Evolutionary conservation across 2,797 vertebrate genomes (phyloP), one percentile per base, ranked within the genome.

Genomic region (Sitta carolinensis): DNA sequence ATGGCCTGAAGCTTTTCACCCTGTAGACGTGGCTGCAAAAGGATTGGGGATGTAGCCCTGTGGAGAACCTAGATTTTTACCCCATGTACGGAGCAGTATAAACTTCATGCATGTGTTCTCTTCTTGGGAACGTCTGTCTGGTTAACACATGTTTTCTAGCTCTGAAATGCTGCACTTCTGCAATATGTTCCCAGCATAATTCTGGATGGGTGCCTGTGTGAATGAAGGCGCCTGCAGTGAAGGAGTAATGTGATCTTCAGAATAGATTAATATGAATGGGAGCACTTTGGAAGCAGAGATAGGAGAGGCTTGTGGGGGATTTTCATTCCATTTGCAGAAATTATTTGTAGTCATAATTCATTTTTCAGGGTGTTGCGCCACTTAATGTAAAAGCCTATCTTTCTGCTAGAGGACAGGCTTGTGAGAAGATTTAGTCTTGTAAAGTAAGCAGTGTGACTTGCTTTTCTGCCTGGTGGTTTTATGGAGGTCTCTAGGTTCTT

Each of bases 131-230:
- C 7, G 43, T 81, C 84, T 95, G 43, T 43, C 82, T 94, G 68
- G 51, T 57, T 88, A 81, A n/a, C 75, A 87, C 70, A 77, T 8
- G 67, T 14, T 73, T 94, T 84, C 86, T 66, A 78, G 69, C 51
- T 94, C 84, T 75, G 72, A 90, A 89, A 85, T 18, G 43, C 54
- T 64, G 40, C 29, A 57, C 62, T 93, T 89, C 72, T 94, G 87
- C 84, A 89, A 89, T 87, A 92, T 91, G 90, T 89, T 95, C 91
- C 87, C 75, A 82, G 26, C 86, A 72, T 52, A 80, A 81, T 61
- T 81, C 93, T 96, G 93, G 90, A 95, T 3, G 11, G 58, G 43
- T 68, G 90, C 89, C 93, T 95, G 84, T 72, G 87, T 90, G 75
- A 96, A 63, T 82, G 86, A 45, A 94, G 80, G 76, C 4, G 2